Evolutionary conservation across 2,888 invertebrate species (phyloP).

Genomic region (Lepidonotus clava): DNA sequence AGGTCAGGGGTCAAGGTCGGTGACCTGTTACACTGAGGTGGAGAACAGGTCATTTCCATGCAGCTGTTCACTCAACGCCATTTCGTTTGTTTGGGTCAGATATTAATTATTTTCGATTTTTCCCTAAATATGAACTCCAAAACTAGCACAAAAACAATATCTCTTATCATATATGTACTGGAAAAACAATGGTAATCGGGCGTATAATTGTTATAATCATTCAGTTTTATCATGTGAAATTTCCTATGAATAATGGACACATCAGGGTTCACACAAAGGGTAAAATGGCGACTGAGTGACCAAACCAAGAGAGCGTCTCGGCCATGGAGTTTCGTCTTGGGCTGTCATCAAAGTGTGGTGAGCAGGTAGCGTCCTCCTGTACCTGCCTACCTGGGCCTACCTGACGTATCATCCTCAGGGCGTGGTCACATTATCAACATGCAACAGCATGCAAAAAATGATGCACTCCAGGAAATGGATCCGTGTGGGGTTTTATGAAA

Average conservation of each 20-base stretch:
- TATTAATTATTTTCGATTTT: no score
- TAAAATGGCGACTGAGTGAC: no score
- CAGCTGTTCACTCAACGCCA: slow-evolving; percentile 45
- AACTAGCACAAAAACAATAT: neutral
- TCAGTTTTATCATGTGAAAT: no score
- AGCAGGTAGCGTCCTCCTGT: neutral
- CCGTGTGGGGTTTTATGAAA: neutral
- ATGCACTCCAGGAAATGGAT: slow-evolving; percentile 8
- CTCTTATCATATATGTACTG: neutral
- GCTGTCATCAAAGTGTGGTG: neutral
- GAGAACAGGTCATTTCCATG: slow-evolving; percentile 44
- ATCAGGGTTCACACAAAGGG: no score
- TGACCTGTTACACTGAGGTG: slow-evolving; percentile 48
- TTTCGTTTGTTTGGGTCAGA: neutral
- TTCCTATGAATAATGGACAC: no score
- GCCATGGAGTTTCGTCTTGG: no score
- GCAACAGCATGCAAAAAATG: neutral
- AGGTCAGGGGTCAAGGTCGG: slow-evolving; percentile 40
- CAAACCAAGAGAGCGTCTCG: no score
- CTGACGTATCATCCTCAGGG: neutral
- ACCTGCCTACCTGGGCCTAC: neutral
- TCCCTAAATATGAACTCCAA: no score
- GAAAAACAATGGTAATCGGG: neutral
- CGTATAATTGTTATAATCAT: neutral
- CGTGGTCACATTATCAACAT: neutral